A percentile compares a stretch with the other conserved stretches of the same genome.
Conservation (phyloP, 2,113 vertebrate genomes). For the Pterophyllum scalare region DNA sequence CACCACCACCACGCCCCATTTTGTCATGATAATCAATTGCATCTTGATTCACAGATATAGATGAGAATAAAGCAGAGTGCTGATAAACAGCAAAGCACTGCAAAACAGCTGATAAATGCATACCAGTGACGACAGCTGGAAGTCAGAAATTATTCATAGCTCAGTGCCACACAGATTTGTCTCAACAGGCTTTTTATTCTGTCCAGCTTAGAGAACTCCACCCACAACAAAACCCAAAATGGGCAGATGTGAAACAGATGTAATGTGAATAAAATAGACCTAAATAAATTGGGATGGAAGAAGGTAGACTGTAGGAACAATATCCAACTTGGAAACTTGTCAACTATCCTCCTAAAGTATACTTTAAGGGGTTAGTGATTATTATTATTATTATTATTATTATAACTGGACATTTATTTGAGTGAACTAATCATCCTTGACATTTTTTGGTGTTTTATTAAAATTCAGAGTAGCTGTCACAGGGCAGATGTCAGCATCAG, state of each 20-base stretch:
- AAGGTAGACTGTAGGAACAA: background rate
- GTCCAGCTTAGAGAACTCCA: background rate
- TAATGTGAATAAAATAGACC: background rate
- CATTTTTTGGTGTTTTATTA: no score
- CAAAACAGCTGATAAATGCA: background rate
- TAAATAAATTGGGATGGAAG: background rate
- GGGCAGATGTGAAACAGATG: background rate
- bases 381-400: no score
- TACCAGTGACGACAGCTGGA: background rate
- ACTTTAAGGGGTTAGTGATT: no score
- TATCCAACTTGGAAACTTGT: background rate
- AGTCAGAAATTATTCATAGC: no score
- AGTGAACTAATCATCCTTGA: no score
- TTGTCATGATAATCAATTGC: background rate
- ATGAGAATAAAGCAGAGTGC: background rate
- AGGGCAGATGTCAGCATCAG: background rate
- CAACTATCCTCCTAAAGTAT: no score
- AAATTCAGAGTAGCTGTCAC: background rate
- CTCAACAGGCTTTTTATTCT: background rate
- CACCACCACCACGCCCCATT: background rate
- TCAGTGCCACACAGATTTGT: background rate
- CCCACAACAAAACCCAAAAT: background rate
- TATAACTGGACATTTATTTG: no score
- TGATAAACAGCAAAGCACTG: background rate
- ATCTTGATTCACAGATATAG: background rate